Evolutionary conservation across 2,113 vertebrate genomes (phyloP), one percentile per base, ranked within the genome.

Genomic region (Zapornia atra): DNA sequence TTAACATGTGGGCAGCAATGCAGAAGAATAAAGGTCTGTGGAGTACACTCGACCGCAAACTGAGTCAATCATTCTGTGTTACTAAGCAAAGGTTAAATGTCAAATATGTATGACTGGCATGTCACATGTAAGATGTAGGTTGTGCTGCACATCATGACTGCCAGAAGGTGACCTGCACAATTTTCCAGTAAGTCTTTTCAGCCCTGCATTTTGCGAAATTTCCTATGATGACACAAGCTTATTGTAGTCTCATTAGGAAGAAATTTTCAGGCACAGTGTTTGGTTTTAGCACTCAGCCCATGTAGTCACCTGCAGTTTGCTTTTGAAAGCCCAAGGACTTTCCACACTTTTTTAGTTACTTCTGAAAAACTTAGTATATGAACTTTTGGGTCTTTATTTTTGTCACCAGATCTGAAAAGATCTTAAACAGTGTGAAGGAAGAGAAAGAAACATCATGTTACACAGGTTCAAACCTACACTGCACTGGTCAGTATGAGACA

Each of bases 21-120:
- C 19, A 86, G 80, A 95, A 90, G 14, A 33, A 38, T 29, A 54
- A 86, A 73, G 44, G 11, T 46, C 80, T 70, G 68, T 93, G 82
- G 46, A 63, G 69, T 88, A 65, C 60, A 64, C 1, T 29, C 29
- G 86, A 54, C 57, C 77, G 83, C 80, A 83, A 40, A 20, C 57
- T 83, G 68, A 84, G 77, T 89, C 60, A 94, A 5, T 24, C 9
- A 9, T 81, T 95, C 69, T 44, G 16, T 40, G 15, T 15, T 86
- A 40, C 60, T 68, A 66, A 29, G 12, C 8, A 97, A 96, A 96
- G 56, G 88, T 91, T 86, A 96, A 88, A 88, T 59, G 11, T 31
- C 70, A 51, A 81, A 46, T 63, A 7, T 11, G 14, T 63, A 63
- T 63, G 59, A 79, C 34, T 40, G 31, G 2, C 33, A 76, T 7